Conservation (phyloP, 2,888 invertebrate species). For the Cataglyphis albicans region DNA sequence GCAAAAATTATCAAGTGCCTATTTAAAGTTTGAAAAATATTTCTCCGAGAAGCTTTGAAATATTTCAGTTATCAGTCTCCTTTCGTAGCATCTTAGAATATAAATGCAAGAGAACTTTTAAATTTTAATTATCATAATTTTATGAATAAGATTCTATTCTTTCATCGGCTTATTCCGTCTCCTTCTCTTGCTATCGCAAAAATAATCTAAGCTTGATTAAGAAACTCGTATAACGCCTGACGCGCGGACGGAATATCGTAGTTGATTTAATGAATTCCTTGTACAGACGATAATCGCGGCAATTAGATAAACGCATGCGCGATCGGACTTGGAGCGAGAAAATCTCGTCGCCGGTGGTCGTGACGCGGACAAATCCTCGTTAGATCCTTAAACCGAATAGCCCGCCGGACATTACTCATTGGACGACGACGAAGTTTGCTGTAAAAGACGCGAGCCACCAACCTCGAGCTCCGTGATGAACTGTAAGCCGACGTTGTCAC, state of each 20-base stretch:
- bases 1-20: slow-evolving; percentile 1
- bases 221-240: slow-evolving; percentile 1
- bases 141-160: not conserved
- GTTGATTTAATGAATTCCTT: slow-evolving; percentile 49
- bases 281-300: slow-evolving; percentile 38
- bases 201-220: slow-evolving; percentile 21
- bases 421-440: slow-evolving; percentile 29
- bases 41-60: not conserved
- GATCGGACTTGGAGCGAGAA: slow-evolving; percentile 27
- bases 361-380: slow-evolving; percentile 63
- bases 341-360: slow-evolving; percentile 50
- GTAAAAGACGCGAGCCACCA: slow-evolving; percentile 36
- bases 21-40: not conserved
- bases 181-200: not conserved
- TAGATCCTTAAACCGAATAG: slow-evolving; percentile 57
- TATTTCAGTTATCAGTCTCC: not conserved
- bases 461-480: slow-evolving; percentile 38
- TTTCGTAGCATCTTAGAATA: not conserved
- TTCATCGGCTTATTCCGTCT: not conserved
- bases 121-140: not conserved
- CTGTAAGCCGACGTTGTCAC: slow-evolving; percentile 44
- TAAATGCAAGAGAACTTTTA: not conserved
- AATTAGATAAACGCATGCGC: slow-evolving; percentile 42
- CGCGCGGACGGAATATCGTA: not conserved
- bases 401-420: slow-evolving; percentile 61